A percentile compares a stretch with the other conserved stretches of the same genome.
phyloP scores from a whole-genome alignment of 1,140 invertebrate genomes.

The Panulirus ornatus region DNA sequence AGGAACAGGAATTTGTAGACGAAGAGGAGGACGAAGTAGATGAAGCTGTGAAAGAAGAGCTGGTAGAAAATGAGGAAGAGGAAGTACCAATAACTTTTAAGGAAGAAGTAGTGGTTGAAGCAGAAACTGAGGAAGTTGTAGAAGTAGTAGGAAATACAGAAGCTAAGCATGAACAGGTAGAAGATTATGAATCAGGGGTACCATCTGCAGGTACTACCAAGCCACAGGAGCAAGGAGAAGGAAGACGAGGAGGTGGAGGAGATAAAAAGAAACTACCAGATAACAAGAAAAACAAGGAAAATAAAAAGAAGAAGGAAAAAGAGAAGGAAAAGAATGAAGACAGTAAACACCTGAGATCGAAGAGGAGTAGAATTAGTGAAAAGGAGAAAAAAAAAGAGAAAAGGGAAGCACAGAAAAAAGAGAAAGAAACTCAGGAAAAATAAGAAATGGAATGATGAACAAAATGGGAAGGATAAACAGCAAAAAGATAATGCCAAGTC shows the following conservation, averaged over 20 bases:
- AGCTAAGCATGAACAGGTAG: not conserved
- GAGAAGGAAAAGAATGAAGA: slow-evolving; percentile 26
- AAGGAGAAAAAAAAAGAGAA: slow-evolving; percentile 41
- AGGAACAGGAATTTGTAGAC: slow-evolving; percentile 6
- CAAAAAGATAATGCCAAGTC: slow-evolving; percentile 20
- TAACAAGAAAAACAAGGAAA: slow-evolving; percentile 36
- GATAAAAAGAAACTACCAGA: slow-evolving; percentile 45
- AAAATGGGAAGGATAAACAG: slow-evolving; percentile 13
- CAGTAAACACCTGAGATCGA: slow-evolving; percentile 8
- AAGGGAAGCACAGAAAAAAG: slow-evolving; percentile 30
- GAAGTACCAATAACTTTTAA: slow-evolving; percentile 26
- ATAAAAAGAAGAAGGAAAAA: not conserved
- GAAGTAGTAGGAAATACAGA: not conserved
- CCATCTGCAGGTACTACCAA: not conserved
- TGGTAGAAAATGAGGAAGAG: slow-evolving; percentile 9
- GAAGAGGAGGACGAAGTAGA: slow-evolving; percentile 29
- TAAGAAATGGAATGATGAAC: slow-evolving; percentile 7
- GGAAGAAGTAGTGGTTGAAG: slow-evolving; percentile 3
- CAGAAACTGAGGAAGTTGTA: not conserved
- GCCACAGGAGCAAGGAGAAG: slow-evolving; percentile 27
- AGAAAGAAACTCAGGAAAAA: slow-evolving; percentile 37
- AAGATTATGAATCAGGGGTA: not conserved
- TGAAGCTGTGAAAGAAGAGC: not conserved
- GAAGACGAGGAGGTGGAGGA: slow-evolving; percentile 29
- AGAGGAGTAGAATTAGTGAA: not conserved